Evolutionary conservation across 2,113 vertebrate species (phyloP).

Genomic region (Gracilinanus agilis): DNA sequence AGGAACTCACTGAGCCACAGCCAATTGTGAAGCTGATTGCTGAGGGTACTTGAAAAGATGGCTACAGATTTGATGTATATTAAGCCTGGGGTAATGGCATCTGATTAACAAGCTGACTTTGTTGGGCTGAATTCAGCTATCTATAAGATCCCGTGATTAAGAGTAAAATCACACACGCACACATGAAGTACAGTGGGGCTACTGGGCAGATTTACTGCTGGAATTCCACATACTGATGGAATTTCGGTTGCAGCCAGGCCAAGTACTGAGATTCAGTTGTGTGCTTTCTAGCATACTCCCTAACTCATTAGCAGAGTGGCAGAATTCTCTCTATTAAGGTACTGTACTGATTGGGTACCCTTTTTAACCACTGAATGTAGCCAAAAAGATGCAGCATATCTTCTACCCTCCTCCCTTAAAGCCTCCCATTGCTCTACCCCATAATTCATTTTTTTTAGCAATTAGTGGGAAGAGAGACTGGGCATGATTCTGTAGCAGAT

Average conservation of each 20-base stretch:
- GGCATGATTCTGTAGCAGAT: not conserved
- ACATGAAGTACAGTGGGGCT: not conserved
- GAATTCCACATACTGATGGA: not conserved
- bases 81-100: not conserved
- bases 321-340: not conserved
- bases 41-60: constrained; percentile 1
- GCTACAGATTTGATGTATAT: constrained; percentile 5
- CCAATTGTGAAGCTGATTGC: not conserved
- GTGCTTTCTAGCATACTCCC: not conserved
- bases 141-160: not conserved
- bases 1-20: not conserved
- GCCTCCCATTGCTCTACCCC: not conserved
- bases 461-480: not conserved
- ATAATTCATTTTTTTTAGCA: not conserved
- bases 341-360: not conserved
- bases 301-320: not conserved
- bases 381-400: not conserved
- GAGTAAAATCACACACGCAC: not conserved
- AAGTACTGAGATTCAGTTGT: not conserved
- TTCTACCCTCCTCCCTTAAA: not conserved
- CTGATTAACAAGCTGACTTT: not conserved
- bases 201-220: not conserved
- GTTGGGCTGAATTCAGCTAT: not conserved
- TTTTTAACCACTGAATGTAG: not conserved
- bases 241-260: not conserved